Percentiles rank a stretch among this genome's conserved stretches.
phyloP scores from a whole-genome alignment of 2,888 invertebrate species.

The Hyppa rectilinea region DNA sequence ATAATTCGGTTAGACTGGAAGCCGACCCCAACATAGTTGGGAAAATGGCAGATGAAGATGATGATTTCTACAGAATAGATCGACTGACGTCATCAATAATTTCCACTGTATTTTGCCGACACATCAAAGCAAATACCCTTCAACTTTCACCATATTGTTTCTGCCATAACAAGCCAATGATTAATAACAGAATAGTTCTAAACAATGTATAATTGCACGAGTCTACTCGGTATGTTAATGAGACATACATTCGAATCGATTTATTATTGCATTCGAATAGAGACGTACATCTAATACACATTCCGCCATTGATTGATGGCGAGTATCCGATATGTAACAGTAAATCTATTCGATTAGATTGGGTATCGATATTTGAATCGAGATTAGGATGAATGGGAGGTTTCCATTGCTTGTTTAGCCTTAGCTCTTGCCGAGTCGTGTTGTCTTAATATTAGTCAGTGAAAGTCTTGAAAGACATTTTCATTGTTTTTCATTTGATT shows the following conservation, averaged over 20 bases:
- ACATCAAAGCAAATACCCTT: conserved; percentile 42
- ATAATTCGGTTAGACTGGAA: no score
- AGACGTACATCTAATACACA: conserved; percentile 78
- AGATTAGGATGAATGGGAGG: conserved; percentile 32
- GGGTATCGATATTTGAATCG: conserved; percentile 65
- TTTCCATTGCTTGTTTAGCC: conserved; percentile 38
- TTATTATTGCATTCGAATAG: conserved; percentile 78
- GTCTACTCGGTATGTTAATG: conserved; percentile 80
- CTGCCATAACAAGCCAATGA: conserved; percentile 52
- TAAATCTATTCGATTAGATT: conserved; percentile 70
- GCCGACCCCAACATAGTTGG: no score
- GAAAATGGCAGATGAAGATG: no score
- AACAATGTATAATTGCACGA: conserved; percentile 65
- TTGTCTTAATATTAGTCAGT: not conserved
- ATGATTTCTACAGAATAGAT: no score
- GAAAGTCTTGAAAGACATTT: no score
- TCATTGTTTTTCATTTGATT: not conserved
- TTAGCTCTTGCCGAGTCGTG: not conserved
- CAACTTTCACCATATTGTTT: conserved; percentile 55
- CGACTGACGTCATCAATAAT: not conserved
- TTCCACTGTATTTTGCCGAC: conserved; percentile 30
- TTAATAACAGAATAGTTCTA: conserved; percentile 57
- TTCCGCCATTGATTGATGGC: conserved; percentile 83
- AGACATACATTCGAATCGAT: conserved; percentile 74
- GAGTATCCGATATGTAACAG: conserved; percentile 75